Percentiles rank a stretch among this genome's conserved stretches.
These are phyloP conservation scores for Dromaius novaehollandiae DNA, from an alignment of 2,113 vertebrate species.

Conservation along the genomic window DNA sequence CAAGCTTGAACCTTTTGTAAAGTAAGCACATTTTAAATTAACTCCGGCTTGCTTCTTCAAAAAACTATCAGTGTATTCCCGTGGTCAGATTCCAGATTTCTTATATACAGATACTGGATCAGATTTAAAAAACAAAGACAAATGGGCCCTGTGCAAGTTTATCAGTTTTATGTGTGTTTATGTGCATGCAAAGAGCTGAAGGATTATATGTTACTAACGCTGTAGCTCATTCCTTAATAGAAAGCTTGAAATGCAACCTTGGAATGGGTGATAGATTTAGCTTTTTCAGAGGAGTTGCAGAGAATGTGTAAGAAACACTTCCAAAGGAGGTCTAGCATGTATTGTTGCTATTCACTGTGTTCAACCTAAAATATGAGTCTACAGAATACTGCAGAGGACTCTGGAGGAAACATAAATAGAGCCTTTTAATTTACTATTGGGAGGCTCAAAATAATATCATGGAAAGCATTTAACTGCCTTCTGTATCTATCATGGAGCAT, in stretches of 20 bases:
- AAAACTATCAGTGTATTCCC: background rate
- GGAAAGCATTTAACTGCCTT: background rate
- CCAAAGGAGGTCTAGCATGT: background rate
- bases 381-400: background rate
- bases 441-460: background rate
- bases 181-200: background rate
- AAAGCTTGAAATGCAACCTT: background rate
- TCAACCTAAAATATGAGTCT: background rate
- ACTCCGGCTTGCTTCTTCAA: background rate
- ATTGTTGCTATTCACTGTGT: background rate
- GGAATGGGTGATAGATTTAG: background rate
- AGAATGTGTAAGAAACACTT: background rate
- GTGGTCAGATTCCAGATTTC: background rate
- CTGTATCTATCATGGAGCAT: rapidly evolving
- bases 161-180: too few relatives aligned
- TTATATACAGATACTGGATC: background rate
- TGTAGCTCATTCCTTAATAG: background rate
- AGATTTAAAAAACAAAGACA: background rate
- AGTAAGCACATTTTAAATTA: background rate
- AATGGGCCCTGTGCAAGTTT: background rate
- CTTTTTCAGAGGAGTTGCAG: background rate
- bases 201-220: too few relatives aligned
- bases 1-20: background rate
- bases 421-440: background rate
- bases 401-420: background rate